These are phyloP conservation scores for Cataglyphis rosenhaueri DNA, from an alignment of 2,888 invertebrate genomes.

Conservation along the genomic window DNA sequence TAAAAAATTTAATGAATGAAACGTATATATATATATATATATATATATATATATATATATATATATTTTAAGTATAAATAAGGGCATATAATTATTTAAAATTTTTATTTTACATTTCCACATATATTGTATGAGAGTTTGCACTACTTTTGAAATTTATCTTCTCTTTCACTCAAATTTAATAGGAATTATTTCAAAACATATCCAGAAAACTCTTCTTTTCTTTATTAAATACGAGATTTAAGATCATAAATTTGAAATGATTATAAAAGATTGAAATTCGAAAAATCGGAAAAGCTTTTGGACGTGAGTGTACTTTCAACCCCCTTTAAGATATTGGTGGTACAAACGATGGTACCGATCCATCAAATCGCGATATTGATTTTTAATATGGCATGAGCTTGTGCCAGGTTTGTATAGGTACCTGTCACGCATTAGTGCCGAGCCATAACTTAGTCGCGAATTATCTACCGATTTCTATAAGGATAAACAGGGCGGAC, in stretches of 20 bases:
- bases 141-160: not conserved
- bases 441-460: constrained; percentile 39
- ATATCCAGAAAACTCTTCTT: not conserved
- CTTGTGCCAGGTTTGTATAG: constrained; percentile 68
- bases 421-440: constrained; percentile 68
- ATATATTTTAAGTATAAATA: not conserved
- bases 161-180: not conserved
- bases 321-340: constrained; percentile 34
- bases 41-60: not conserved
- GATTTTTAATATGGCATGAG: constrained; percentile 72
- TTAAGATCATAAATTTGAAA: not conserved
- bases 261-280: not conserved
- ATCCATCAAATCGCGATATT: constrained; percentile 67
- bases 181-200: not conserved
- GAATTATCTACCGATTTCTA: constrained; percentile 22
- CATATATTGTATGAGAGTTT: not conserved
- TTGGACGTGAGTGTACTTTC: not conserved
- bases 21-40: not conserved
- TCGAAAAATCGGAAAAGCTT: constrained; percentile 29
- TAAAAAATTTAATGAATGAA: constrained; percentile 12
- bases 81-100: not conserved
- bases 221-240: not conserved
- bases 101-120: not conserved
- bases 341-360: constrained; percentile 66
- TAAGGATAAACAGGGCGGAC: constrained; percentile 18